Evolutionary conservation across 2,113 vertebrate genomes (phyloP), one percentile per base, ranked within the genome.

Genomic region (Eublepharis macularius): DNA sequence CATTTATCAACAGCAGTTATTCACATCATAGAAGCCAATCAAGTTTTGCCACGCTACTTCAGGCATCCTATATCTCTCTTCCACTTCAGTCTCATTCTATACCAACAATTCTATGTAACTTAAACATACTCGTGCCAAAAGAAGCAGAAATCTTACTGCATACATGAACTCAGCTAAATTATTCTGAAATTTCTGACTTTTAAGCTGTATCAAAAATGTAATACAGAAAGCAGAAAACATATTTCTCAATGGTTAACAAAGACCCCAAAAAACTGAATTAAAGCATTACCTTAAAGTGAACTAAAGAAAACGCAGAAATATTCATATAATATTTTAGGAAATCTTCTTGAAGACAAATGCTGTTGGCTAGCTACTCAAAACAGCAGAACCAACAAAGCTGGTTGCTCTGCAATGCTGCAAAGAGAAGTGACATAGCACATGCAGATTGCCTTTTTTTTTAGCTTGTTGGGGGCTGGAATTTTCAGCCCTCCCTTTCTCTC

Each of bases 381-480:
- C 79, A 34, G 39, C 76, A 79, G 89, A 86, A 84, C 87, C 45
- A 80, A 32, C 69, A 16, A 81, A 83, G 87, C 36, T 80, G 41
- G 36, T 73, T 72, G 89, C 89, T 72, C 76, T 73, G 34, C 41
- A 4, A 85, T 79, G 87, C 34, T 2, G 86, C 81, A 65, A 43
- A 84, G 85, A 47, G n/a, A 1, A 87, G 92, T 91, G 95, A 95
- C 94, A 94, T 87, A 63, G 92, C 93, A 87, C 88, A 90, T 74
- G 91, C 88, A 91, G 90, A 91, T 51, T 82, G 84, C 91, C 87
- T 83, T 83, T 86, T 91, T n/a, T 84, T 91, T 72, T 86, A 82
- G 83, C 86, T 84, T 87, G 91, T 75, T 43, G 87, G 90, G 89
- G 95, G 94, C 91, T 93, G 95, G 90, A 77, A 90, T 93, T 93